Conservation (phyloP, 2,113 vertebrate genomes). For the Eclectus roratus region DNA sequence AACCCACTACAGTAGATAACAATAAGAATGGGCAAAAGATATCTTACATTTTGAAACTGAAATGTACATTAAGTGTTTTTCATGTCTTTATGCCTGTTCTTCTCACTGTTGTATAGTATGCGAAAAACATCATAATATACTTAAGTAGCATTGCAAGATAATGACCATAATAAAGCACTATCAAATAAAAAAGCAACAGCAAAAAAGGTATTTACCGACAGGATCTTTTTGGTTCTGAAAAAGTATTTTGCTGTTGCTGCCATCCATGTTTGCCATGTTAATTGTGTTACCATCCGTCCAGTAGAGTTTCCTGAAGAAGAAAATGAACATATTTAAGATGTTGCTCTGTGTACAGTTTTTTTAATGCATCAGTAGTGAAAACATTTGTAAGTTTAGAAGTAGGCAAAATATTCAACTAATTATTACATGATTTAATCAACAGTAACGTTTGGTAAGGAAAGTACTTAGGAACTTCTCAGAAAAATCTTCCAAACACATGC, state of each 20-base stretch:
- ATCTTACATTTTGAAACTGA: not conserved
- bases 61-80: not conserved
- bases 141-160: not conserved
- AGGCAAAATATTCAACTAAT: not conserved
- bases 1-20: not conserved
- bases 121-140: not conserved
- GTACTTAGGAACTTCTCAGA: not conserved
- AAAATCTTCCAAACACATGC: not conserved
- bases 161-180: not conserved
- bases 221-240: slow-evolving; percentile 96
- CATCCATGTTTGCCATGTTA: slow-evolving; percentile 98
- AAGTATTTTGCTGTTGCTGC: slow-evolving; percentile 96
- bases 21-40: not conserved
- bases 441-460: not conserved
- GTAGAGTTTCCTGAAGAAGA: slow-evolving; percentile 87
- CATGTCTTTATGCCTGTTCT: not conserved
- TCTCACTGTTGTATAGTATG: not conserved
- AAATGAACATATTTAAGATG: not conserved
- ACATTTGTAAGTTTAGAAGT: not conserved
- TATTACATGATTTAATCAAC: not conserved
- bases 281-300: slow-evolving; percentile 98
- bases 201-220: slow-evolving; percentile 80
- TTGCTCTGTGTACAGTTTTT: not conserved
- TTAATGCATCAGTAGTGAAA: not conserved
- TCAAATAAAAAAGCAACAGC: not conserved